Base-by-base conservation (phyloP, 2,113 vertebrate species). In the Axis porcinus region DNA sequence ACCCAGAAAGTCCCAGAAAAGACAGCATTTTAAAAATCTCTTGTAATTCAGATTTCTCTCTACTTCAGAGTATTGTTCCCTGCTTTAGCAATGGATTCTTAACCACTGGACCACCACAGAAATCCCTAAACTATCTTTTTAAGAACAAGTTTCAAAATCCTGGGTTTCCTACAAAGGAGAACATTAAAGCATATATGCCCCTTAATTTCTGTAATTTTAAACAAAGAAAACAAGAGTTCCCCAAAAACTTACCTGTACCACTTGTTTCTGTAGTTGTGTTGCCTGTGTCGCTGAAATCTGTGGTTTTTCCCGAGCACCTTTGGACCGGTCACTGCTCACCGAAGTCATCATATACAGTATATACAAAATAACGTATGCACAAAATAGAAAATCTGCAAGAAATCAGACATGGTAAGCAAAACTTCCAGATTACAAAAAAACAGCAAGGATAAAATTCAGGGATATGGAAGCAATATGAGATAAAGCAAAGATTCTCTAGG, bases 281-380 rank as follows among this genome's bases (percentile, higher is more conserved):
- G 99, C 98, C 96, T 99, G 99, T 98, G 99, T 98, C 83, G 98
- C 88, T 97, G 99, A 98, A 98, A 99, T 99, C 81, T 99, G 99
- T 86, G 64, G 97, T 99, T 99, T 99, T 97, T 99, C 99, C 99
- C 99, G 99, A 99, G 99, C 99, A 98, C 99, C 99, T 98, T 99
- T 99, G 98, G 99, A 98, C 98, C 99, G 99, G 98, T 99, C 99
- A 99, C 98, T 99, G 99, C 99, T 99, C 99, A 99, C 98, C 7
- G 99, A 99, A 99, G 99, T 99, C 99, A 99, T 99, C 99, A 99
- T 99, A 99, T 99, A 99, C 99, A 99, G 99, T 99, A 99, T 99
- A 99, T 99, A 99, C 99, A 99, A 99, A 99, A 99, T 99, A 99
- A 99, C 91, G 99, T 99, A 99, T 99, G 99, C 99, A 99, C 99